Base-by-base conservation (phyloP, 2,113 vertebrate species). In the Dromas ardeola region DNA sequence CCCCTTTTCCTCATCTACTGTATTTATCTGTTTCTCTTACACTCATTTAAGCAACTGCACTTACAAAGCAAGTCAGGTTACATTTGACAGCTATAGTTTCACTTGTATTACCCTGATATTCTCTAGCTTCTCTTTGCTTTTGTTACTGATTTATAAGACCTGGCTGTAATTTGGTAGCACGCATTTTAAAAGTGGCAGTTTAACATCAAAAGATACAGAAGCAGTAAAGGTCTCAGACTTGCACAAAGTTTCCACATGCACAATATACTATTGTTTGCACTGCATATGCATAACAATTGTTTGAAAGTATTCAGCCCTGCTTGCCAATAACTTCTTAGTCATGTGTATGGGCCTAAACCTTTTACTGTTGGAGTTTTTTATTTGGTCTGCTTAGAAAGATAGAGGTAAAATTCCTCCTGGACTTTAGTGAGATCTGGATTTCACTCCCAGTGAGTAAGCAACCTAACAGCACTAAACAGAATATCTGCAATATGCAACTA, bases 121-220 rank as follows among this genome's bases (percentile, higher is more conserved):
- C 45, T 93, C 47, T 91, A 62, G 40, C 30, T 81, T 81, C 22
- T 83, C 47, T 76, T 93, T 70, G 32, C 74, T 78, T 95, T 93
- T 95, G 67, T 95, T 82, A 80, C 40, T 73, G 56, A 84, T 95
- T 85, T 95, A 16, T 92, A 94, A 94, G 47, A 81, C 45, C 76
- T 87, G 70, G 42, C 87, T 96, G 73, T 93, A 77, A 90, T 94
- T 87, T 83, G 26, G 74, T 96, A 95, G 71, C 62, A 50, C 40
- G 42, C 47, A 23, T 91, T 96, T 96, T 91, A 84, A 95, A 91
- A 91, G 63, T 66, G 79, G 59, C 86, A 82, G 70, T 87, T 94
- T 77, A 91, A 90, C 77, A 81, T 93, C 82, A 93, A 86, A 95
- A 92, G 67, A 87, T 70, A 83, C n/a, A 94, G 88, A 88, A 86